phyloP scores from a whole-genome alignment of 2,797 vertebrate genomes.

The Iguana delicatissima region DNA sequence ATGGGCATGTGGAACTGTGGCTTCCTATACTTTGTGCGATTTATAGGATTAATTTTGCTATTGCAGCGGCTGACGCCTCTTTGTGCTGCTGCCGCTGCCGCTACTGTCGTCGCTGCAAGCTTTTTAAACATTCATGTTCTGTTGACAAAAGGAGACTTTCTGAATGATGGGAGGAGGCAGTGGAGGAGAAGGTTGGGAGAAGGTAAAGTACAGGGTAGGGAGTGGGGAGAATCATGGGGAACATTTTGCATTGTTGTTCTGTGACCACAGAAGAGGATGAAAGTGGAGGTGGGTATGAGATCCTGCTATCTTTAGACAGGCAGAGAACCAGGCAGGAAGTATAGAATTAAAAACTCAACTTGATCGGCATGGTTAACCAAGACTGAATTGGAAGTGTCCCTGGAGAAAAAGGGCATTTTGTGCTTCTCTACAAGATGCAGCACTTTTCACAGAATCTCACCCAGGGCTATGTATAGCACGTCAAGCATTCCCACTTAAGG shows the following conservation, averaged over 20 bases:
- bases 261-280: neutral
- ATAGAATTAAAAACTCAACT: neutral
- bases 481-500: too few species aligned
- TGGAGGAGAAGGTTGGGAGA: neutral
- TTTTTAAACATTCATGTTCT: slow-evolving; percentile 46
- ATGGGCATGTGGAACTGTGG: slow-evolving; percentile 22
- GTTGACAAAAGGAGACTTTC: slow-evolving; percentile 26
- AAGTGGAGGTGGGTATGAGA: neutral
- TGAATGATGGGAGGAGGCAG: neutral
- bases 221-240: neutral
- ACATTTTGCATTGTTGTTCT: neutral
- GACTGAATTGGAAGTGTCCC: neutral
- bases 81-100: slow-evolving; percentile 5
- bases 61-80: slow-evolving; percentile 15
- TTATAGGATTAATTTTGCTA: slow-evolving; percentile 46
- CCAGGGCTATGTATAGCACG: neutral
- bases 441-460: neutral
- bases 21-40: slow-evolving; percentile 35
- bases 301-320: neutral
- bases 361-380: neutral
- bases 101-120: slow-evolving; percentile 23
- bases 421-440: neutral
- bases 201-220: neutral
- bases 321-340: neutral
- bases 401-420: neutral